phyloP scores from a whole-genome alignment of 2,797 vertebrate genomes.

The Hoplostethus mediterraneus region DNA sequence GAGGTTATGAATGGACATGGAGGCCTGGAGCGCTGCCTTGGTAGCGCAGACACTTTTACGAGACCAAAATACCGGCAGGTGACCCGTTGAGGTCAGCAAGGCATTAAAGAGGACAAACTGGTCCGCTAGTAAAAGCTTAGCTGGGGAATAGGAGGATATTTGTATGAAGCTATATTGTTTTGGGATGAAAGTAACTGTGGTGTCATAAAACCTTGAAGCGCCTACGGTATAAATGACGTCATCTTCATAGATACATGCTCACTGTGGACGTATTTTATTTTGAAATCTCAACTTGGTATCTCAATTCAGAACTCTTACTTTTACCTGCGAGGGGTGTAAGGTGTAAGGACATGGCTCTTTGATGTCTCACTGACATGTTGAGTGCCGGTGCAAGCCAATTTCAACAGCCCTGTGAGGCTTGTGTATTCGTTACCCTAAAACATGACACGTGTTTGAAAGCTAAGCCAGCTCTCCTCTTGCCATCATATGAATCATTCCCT shows the following conservation, averaged over 20 bases:
- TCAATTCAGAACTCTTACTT: no score
- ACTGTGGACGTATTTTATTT: background rate
- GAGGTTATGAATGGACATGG: slow-evolving; percentile 76
- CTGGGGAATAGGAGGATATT: slow-evolving; percentile 52
- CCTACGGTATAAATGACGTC: background rate
- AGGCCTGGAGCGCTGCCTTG: slow-evolving; percentile 12
- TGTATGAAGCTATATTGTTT: slow-evolving; percentile 57
- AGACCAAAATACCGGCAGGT: slow-evolving; percentile 68
- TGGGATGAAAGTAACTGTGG: slow-evolving; percentile 41
- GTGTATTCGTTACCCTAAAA: slow-evolving; percentile 48
- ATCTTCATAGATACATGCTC: background rate
- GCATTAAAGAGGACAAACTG: slow-evolving; percentile 61
- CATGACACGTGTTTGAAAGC: slow-evolving; percentile 50
- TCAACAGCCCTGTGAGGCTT: slow-evolving; percentile 17
- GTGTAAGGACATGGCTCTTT: background rate
- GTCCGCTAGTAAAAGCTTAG: slow-evolving; percentile 45
- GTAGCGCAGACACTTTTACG: slow-evolving; percentile 65
- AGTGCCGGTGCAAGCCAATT: slow-evolving; percentile 11
- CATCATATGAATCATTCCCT: slow-evolving; percentile 60
- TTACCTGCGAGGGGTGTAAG: background rate
- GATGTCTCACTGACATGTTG: slow-evolving; percentile 17
- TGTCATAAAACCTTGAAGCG: slow-evolving; percentile 24
- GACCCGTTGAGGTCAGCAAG: slow-evolving; percentile 58
- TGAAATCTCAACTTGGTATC: background rate
- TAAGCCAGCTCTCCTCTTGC: slow-evolving; percentile 41